Base-by-base conservation (phyloP, 2,113 vertebrate species). In the Xiphophorus couchianus region DNA sequence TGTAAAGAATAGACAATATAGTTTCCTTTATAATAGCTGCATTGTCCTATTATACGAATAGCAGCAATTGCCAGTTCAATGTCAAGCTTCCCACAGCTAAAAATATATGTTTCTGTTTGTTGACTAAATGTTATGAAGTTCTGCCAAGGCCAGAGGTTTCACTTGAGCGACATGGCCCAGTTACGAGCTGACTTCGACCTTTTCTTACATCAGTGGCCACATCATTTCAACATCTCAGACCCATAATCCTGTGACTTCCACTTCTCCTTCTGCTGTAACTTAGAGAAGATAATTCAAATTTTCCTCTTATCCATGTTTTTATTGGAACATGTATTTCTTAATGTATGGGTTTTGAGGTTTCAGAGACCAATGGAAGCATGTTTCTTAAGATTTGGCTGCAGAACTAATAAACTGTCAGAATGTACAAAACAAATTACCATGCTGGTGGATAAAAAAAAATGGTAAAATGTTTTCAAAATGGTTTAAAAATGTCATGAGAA, bases 231-330 rank as follows among this genome's bases (percentile, higher is more conserved):
- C 79, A 75, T 60, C 30, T 33, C 11, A 71, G 35, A 60, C 39
- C 73, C 62, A 69, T 7, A 3, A 0, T 31, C 84, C 12, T 51
- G 69, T 87, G 76, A 77, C 71, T 42, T 9, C 12, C 10, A 76
- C 83, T 86, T 88, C 81, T 88, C 75, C 71, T 88, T 90, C 62
- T 58, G 31, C 14, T 4, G 65, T 7, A 67, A 13, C 42, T 33
- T 30, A n/a, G 30, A 25, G 5, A 27, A 14, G 15, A 29, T 0
- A 6, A 22, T 63, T 71, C 44, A 27, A 51, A 13, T 13, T 19
- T 54, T 29, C 17, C 4, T 6, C 0, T 31, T 3, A 7, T 19
- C 62, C 19, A 17, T 28, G 22, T 31, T 0, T 31, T 39, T 11
- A 44, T 48, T 48, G 17, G 19, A 48, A 17, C 17, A 7, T 69